phyloP scores from a whole-genome alignment of 2,113 vertebrate genomes.

The Polyodon spathula region DNA sequence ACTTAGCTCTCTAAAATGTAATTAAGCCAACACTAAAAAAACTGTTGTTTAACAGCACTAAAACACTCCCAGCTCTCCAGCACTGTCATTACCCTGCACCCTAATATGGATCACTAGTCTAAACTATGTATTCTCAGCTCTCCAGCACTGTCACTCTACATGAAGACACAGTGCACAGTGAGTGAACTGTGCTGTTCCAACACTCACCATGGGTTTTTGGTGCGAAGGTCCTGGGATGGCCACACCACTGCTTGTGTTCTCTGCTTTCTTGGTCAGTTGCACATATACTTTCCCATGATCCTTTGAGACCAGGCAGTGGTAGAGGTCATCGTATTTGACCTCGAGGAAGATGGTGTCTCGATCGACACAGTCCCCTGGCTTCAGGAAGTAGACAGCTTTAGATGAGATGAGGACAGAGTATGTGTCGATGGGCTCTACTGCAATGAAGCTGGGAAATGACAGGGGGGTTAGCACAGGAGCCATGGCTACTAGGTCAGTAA shows the following conservation, averaged over 20 bases:
- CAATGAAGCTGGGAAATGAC: conserved; percentile 70
- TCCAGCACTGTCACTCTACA: neutral
- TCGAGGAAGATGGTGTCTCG: conserved; percentile 91
- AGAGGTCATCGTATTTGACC: conserved; percentile 90
- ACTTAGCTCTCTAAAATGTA: too few relatives aligned
- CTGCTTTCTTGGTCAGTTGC: conserved; percentile 91
- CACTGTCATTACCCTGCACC: too few relatives aligned
- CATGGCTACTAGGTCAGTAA: too few relatives aligned
- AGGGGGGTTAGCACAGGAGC: neutral
- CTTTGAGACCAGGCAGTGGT: conserved; percentile 92
- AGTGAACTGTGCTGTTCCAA: neutral
- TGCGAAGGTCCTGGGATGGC: conserved; percentile 89
- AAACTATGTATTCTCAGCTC: too few relatives aligned
- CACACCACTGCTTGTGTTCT: conserved; percentile 75
- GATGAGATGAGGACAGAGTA: conserved; percentile 94
- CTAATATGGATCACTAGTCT: too few relatives aligned
- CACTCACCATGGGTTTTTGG: conserved; percentile 90
- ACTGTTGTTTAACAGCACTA: too few relatives aligned
- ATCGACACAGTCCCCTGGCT: conserved; percentile 68
- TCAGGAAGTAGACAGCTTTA: conserved; percentile 89
- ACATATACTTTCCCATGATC: conserved; percentile 91
- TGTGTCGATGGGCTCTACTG: conserved; percentile 80
- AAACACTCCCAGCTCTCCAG: too few relatives aligned
- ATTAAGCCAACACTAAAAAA: too few relatives aligned
- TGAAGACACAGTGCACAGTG: neutral